A percentile compares a stretch with the other conserved stretches of the same genome.
These are phyloP conservation scores for Parnassius orleans DNA, from an alignment of 2,888 invertebrate species.

Conservation along the genomic window DNA sequence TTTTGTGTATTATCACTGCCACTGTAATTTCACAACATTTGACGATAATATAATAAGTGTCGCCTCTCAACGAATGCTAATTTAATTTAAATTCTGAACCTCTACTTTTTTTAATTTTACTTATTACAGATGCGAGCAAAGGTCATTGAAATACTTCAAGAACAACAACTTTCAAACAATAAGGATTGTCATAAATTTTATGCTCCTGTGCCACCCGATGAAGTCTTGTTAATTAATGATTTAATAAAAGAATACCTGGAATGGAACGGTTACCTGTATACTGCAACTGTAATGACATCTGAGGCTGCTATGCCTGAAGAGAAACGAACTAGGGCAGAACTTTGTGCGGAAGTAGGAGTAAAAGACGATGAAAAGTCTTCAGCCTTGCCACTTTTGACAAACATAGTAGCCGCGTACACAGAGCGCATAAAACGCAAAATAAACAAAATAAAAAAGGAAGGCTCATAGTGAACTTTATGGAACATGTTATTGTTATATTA, in stretches of 20 bases:
- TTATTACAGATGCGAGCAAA: constrained; percentile 57
- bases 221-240: constrained; percentile 82
- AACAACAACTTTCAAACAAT: constrained; percentile 43
- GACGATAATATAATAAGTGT: too few species aligned
- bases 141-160: constrained; percentile 61
- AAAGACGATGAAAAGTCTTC: constrained; percentile 76
- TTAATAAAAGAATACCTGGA: constrained; percentile 84
- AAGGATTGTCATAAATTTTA: constrained; percentile 36
- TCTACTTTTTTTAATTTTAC: constrained; percentile 12
- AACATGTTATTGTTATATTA: too few species aligned
- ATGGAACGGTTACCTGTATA: constrained; percentile 87
- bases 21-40: too few species aligned
- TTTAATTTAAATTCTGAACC: too few species aligned
- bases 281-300: constrained; percentile 77
- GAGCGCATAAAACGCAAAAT: constrained; percentile 71
- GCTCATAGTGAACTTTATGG: not conserved
- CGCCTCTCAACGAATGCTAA: too few species aligned
- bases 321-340: constrained; percentile 49
- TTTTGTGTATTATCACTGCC: too few species aligned
- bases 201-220: constrained; percentile 52
- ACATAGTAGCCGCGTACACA: constrained; percentile 78
- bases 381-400: constrained; percentile 74
- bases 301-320: constrained; percentile 62
- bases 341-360: constrained; percentile 72
- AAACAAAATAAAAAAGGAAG: constrained; percentile 50